These are phyloP conservation scores for Loxodonta africana DNA, from an alignment of 2,113 vertebrate species.

Conservation along the genomic window DNA sequence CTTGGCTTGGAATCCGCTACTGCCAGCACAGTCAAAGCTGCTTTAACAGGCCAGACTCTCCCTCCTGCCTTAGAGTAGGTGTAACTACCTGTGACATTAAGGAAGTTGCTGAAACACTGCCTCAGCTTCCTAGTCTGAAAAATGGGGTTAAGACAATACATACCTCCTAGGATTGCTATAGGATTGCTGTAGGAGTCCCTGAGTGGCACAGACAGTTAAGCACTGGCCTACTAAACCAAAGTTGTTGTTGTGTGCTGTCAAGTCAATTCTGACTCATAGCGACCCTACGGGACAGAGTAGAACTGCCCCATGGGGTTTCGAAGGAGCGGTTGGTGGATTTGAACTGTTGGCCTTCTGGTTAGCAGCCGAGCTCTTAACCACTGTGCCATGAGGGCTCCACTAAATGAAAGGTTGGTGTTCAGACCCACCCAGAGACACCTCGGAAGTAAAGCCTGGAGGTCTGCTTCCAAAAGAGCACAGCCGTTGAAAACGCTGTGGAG, in stretches of 20 bases:
- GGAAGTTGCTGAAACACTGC: background rate
- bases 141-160: background rate
- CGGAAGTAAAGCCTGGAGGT: background rate
- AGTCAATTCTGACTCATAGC: too few relatives aligned
- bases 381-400: background rate
- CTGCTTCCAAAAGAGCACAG: background rate
- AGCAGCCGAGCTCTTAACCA: too few relatives aligned
- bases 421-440: background rate
- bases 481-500: background rate
- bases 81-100: background rate
- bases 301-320: too few relatives aligned
- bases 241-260: too few relatives aligned
- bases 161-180: background rate
- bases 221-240: background rate
- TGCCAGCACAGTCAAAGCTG: background rate
- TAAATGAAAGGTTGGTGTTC: background rate
- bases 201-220: background rate
- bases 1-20: background rate
- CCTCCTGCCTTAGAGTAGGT: background rate
- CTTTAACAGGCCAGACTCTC: background rate
- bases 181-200: background rate
- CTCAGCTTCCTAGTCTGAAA: constrained; percentile 32
- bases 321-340: too few relatives aligned
- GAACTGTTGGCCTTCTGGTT: too few relatives aligned
- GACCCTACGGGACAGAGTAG: too few relatives aligned